Conservation (phyloP, 2,888 invertebrate species). For the Nomada ruficornis region DNA sequence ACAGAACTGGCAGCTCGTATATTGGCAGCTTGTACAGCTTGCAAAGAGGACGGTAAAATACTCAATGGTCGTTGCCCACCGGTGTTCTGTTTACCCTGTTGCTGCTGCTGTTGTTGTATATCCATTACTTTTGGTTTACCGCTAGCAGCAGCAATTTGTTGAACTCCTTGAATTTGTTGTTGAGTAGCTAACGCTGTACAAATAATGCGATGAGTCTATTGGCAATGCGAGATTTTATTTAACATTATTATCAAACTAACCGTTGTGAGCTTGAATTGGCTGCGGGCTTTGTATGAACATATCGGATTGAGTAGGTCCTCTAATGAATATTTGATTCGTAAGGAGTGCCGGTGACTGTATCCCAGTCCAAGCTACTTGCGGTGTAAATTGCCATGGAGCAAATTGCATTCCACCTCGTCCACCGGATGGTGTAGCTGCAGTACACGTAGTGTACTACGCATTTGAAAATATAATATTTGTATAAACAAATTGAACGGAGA, state of each 20-base stretch:
- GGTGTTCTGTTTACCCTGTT: conserved; percentile 78
- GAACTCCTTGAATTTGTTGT: conserved; percentile 83
- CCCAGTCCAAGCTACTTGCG: conserved; percentile 91
- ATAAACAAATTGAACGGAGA: not conserved
- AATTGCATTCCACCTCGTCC: conserved; percentile 88
- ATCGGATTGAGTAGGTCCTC: conserved; percentile 91
- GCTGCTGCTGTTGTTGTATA: conserved; percentile 83
- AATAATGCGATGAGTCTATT: not conserved
- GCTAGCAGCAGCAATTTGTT: conserved; percentile 82
- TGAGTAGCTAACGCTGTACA: conserved; percentile 82
- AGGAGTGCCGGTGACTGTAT: conserved; percentile 89
- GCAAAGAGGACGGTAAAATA: conserved; percentile 87
- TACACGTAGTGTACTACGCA: conserved; percentile 83
- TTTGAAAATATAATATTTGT: not conserved
- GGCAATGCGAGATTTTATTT: not conserved
- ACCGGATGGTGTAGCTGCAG: conserved; percentile 81
- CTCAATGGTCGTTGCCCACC: conserved; percentile 83
- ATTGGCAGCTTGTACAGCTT: conserved; percentile 85
- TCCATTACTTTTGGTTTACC: conserved; percentile 82
- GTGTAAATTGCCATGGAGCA: conserved; percentile 91
- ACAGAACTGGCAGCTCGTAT: conserved; percentile 93
- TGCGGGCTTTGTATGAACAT: conserved; percentile 94
- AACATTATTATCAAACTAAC: conserved; percentile 83
- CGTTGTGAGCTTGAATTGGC: conserved; percentile 88
- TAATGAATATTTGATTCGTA: conserved; percentile 92